Base-by-base conservation (phyloP, 2,797 vertebrate genomes). In the Liasis olivaceus region DNA sequence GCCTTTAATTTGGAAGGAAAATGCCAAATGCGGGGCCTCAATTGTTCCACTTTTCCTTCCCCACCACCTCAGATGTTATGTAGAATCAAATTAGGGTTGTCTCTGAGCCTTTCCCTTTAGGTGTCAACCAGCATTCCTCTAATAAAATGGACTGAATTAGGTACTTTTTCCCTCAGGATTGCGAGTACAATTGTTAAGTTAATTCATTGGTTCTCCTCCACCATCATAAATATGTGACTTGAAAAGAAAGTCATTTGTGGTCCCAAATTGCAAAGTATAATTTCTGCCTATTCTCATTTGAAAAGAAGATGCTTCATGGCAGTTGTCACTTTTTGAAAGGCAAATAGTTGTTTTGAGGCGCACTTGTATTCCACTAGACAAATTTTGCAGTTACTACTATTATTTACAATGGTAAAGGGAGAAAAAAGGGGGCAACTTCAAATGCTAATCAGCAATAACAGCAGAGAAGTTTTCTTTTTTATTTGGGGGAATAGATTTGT, bases 361-460 rank as follows among this genome's bases (percentile, higher is more conserved):
- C 85, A 66, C 69, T n/a, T 69, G n/a, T 94, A 88, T 3, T 90
- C 90, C 91, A 88, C 42, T n/a, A 64, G 89, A 58, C 72, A 58
- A 94, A 24, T 90, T 95, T 91, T 85, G 81, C 88, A 90, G 51
- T 95, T 85, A 85, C 58, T 95, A 77, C 84, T 93, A 60, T 92
- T 90, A 72, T 89, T 95, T 95, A 92, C 90, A 87, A 90, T 92
- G 31, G 92, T 81, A 62, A 95, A 59, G 15, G 88, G 93, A 59
- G 66, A 95, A 93, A 91, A 88, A 85, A 88, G 87, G 86, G 92
- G 88, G 91, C 17, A 63, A 90, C 93, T 96, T 96, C 31, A 77
- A 69, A 93, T 89, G 94, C 77, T 91, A 96, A 89, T 93, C 94
- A 92, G 94, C 54, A 87, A 14, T 94, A 90, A 95, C 94, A 94